phyloP scores from a whole-genome alignment of 2,888 invertebrate genomes.

The Spatulosminthurus flaviceps region DNA sequence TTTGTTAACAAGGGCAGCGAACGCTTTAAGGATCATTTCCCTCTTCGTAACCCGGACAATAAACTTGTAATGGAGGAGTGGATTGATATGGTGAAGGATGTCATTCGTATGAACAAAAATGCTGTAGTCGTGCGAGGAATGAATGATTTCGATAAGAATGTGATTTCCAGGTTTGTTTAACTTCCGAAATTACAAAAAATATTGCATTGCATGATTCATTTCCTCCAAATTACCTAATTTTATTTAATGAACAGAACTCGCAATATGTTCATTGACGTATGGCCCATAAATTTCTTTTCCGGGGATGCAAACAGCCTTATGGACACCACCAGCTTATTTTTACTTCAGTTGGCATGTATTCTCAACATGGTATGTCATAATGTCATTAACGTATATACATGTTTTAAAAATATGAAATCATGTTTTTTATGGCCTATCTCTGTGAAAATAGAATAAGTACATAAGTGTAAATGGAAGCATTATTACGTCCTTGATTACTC shows the following conservation, averaged over 20 bases:
- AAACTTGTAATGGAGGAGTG: constrained; percentile 71
- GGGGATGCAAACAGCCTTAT: constrained; percentile 80
- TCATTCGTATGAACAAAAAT: constrained; percentile 92
- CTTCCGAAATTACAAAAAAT: constrained; percentile 29
- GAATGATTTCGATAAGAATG: constrained; percentile 80
- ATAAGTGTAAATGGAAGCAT: no score
- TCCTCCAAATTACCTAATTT: no score
- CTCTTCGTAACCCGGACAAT: constrained; percentile 52
- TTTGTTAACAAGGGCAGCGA: constrained; percentile 68
- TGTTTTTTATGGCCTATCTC: no score
- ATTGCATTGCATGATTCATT: no score
- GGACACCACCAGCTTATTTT: constrained; percentile 91
- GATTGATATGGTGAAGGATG: constrained; percentile 85
- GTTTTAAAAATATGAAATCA: no score
- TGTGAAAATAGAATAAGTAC: no score
- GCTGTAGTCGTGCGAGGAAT: constrained; percentile 93
- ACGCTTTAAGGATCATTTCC: constrained; percentile 58
- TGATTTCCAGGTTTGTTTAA: constrained; percentile 74
- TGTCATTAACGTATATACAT: neutral
- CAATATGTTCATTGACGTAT: constrained; percentile 89
- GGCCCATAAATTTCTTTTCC: constrained; percentile 92
- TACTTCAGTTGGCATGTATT: constrained; percentile 96
- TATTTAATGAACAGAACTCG: constrained; percentile 69
- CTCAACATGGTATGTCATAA: constrained; percentile 77
- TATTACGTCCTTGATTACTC: no score